These are phyloP conservation scores for Drosophila parthenogenetica DNA, from an alignment of 2,888 invertebrate genomes.

Conservation along the genomic window DNA sequence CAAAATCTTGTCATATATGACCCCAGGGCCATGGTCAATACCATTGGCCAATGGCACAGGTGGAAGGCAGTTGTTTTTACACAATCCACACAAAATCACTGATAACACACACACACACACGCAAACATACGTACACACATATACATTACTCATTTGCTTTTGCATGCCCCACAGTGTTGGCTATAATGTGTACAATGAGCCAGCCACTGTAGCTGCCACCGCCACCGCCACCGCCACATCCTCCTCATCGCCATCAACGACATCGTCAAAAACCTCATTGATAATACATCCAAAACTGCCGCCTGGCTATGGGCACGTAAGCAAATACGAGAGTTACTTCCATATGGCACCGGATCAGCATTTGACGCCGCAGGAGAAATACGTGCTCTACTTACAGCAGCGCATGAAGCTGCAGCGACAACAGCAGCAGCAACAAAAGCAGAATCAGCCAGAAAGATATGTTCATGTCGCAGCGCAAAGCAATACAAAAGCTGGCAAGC, in stretches of 20 bases:
- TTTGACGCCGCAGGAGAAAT: constrained; percentile 84
- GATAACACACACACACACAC: constrained; percentile 3
- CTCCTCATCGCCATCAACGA: constrained; percentile 41
- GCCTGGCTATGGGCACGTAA: constrained; percentile 56
- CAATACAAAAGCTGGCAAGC: constrained; percentile 61
- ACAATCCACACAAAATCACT: constrained; percentile 11
- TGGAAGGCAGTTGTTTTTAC: constrained; percentile 46
- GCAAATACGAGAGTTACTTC: constrained; percentile 68
- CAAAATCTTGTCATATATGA: constrained; percentile 79
- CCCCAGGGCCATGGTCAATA: constrained; percentile 55
- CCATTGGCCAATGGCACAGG: constrained; percentile 6
- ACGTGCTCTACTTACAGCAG: constrained; percentile 84
- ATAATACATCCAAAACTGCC: constrained; percentile 64
- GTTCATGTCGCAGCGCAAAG: constrained; percentile 52
- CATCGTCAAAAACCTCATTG: constrained; percentile 56
- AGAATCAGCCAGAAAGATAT: constrained; percentile 43
- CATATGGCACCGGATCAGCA: constrained; percentile 70
- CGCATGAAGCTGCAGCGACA: constrained; percentile 74
- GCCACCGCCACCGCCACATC: constrained; percentile 14
- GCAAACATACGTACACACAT: constrained; percentile 2
- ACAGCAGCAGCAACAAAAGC: constrained; percentile 30
- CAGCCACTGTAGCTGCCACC: constrained; percentile 41
- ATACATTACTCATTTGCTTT: constrained; percentile 32
- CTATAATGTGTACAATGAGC: constrained; percentile 68
- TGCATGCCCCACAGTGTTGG: constrained; percentile 68